A percentile compares a stretch with the other conserved stretches of the same genome.
phyloP scores from a whole-genome alignment of 92 coral and sea anemone genomes.

The Palythoa heliodiscus region DNA sequence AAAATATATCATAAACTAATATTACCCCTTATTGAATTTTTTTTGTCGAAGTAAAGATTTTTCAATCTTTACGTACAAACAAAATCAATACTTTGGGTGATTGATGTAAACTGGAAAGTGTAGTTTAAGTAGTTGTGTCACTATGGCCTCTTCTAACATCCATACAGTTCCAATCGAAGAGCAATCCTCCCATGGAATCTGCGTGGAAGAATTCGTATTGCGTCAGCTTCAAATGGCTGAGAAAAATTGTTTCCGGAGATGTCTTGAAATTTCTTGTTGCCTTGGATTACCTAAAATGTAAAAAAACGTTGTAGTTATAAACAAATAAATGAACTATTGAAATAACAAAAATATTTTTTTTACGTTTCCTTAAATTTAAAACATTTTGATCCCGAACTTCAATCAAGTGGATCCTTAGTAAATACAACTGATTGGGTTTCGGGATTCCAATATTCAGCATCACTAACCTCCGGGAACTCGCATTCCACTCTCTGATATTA shows the following conservation, averaged over 20 bases:
- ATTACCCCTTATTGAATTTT: no score
- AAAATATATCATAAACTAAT: no score
- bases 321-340: no score
- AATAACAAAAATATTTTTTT: no score
- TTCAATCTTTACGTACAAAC: not conserved
- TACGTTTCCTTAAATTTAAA: no score
- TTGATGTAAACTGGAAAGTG: not conserved
- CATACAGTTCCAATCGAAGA: slow-evolving; percentile 25
- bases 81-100: not conserved
- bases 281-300: slow-evolving; percentile 2
- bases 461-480: no score
- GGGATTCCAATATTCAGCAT: no score
- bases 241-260: not conserved
- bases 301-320: not conserved
- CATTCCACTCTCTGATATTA: no score
- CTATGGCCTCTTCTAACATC: not conserved
- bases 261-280: not conserved
- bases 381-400: no score
- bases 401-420: no score
- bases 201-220: not conserved
- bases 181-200: slow-evolving; percentile 13
- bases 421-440: no score
- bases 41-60: not conserved
- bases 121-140: not conserved
- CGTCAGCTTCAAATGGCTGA: slow-evolving; percentile 14